Evolutionary conservation across 2,113 vertebrate species (phyloP).

Genomic region (Emydura subglobosa): DNA sequence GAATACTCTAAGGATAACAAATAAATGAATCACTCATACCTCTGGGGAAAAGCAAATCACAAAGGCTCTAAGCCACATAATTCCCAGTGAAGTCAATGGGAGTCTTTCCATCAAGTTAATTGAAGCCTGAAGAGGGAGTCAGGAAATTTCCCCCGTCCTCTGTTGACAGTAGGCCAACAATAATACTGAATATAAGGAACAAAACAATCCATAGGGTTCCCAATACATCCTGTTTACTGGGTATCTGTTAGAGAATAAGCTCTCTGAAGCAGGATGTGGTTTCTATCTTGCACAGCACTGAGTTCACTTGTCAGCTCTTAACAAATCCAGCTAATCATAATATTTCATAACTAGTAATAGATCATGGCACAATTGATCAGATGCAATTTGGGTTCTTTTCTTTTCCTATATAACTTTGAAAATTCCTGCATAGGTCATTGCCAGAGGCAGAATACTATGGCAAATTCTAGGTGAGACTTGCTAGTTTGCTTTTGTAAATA

Average conservation of each 20-base stretch:
- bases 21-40: neutral
- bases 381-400: neutral
- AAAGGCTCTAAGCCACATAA: neutral
- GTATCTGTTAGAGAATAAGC: neutral
- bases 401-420: neutral
- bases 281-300: neutral
- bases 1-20: neutral
- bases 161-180: neutral
- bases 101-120: neutral
- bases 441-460: neutral
- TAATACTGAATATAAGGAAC: neutral
- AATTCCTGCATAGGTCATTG: neutral
- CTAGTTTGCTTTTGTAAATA: too few relatives aligned
- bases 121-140: neutral
- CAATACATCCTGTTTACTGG: accelerated
- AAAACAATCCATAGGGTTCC: neutral
- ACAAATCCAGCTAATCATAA: neutral
- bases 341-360: neutral
- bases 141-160: neutral
- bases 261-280: neutral
- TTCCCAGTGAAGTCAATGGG: neutral
- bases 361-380: neutral
- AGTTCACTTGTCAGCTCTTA: neutral
- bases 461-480: neutral
- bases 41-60: neutral